phyloP scores from a whole-genome alignment of 2,113 vertebrate genomes.

The Megaceryle torquata region DNA sequence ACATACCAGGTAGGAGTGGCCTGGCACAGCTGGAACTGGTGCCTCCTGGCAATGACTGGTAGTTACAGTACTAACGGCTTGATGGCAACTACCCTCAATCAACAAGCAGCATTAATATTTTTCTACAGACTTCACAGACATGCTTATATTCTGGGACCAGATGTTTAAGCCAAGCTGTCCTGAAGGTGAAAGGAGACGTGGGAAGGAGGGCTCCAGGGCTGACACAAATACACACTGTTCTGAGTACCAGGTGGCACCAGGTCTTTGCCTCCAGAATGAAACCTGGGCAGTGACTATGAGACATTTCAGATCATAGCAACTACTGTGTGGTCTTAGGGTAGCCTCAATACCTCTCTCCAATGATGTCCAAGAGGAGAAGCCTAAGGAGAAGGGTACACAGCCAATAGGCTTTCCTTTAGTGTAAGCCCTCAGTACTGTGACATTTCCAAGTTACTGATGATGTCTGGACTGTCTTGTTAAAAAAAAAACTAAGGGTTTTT shows the following conservation, averaged over 20 bases:
- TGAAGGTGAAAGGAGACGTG: fast-evolving
- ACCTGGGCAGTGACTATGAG: neutral
- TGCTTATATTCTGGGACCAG: neutral
- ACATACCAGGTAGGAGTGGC: fast-evolving
- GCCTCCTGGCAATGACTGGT: neutral
- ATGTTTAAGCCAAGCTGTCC: neutral
- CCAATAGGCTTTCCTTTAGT: neutral
- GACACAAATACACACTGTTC: fast-evolving
- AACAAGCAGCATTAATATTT: neutral
- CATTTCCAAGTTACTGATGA: neutral
- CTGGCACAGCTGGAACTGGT: neutral
- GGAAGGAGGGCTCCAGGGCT: neutral
- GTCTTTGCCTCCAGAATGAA: neutral
- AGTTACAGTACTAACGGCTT: neutral
- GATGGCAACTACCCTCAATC: neutral
- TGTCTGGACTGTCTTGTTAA: neutral
- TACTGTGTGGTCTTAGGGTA: neutral
- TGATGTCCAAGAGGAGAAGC: neutral
- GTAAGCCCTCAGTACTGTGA: neutral
- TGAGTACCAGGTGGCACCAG: fast-evolving
- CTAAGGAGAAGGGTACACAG: neutral
- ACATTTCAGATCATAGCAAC: neutral
- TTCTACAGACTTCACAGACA: neutral
- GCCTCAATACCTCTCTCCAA: neutral
- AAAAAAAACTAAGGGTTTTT: neutral